These are phyloP conservation scores for Tachyglossus aculeatus DNA, from an alignment of 2,797 vertebrate genomes.

Conservation along the genomic window DNA sequence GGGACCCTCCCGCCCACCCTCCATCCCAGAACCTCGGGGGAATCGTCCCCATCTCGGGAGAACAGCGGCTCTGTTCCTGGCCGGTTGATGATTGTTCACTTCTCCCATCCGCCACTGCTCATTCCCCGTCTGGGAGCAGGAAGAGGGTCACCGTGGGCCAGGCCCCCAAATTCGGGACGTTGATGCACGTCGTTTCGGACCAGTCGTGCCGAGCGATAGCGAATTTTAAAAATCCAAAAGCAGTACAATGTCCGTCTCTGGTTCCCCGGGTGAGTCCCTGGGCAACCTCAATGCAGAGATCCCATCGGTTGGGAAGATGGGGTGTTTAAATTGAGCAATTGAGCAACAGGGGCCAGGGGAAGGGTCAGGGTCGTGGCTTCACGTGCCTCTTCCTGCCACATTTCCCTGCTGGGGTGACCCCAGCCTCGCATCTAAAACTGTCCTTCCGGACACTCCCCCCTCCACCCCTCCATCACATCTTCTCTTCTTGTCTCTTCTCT, in stretches of 20 bases:
- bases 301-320: background rate
- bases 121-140: background rate
- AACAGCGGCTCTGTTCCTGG: slow-evolving; percentile 14
- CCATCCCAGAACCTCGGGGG: too few relatives aligned
- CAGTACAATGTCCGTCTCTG: too few relatives aligned
- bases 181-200: too few relatives aligned
- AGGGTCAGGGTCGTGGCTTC: background rate
- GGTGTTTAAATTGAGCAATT: fast-evolving
- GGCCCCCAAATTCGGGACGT: too few relatives aligned
- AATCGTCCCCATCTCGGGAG: background rate
- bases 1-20: too few relatives aligned
- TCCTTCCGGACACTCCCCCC: slow-evolving; percentile 45
- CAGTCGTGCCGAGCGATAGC: too few relatives aligned
- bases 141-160: background rate
- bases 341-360: background rate
- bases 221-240: too few relatives aligned
- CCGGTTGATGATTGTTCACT: slow-evolving; percentile 50
- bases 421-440: slow-evolving; percentile 6
- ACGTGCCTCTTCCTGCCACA: background rate
- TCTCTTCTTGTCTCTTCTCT: slow-evolving; percentile 84
- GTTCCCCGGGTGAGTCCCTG: too few relatives aligned
- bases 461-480: slow-evolving; percentile 59
- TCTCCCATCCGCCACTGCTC: slow-evolving; percentile 30
- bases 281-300: too few relatives aligned
- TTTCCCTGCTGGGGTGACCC: background rate